A percentile compares a stretch with the other conserved stretches of the same genome.
Evolutionary conservation across 2,797 vertebrate species (phyloP).

Genomic region (Oophaga sylvatica): DNA sequence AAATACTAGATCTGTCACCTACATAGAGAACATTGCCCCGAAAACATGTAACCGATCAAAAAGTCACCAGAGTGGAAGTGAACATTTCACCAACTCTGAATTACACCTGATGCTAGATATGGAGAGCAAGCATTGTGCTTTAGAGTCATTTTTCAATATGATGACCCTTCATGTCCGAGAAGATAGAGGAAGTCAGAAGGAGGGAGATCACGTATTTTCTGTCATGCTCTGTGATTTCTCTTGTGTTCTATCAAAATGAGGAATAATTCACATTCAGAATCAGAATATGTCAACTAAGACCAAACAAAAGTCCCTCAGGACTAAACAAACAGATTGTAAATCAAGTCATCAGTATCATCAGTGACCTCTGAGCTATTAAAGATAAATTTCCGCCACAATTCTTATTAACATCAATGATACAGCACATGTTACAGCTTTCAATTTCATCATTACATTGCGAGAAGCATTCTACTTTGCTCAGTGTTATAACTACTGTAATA

Average conservation of each 20-base stretch:
- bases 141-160: constrained; percentile 12
- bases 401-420: background rate
- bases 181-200: constrained; percentile 1
- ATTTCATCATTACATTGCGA: background rate
- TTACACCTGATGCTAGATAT: background rate
- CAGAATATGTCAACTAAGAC: background rate
- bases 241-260: background rate
- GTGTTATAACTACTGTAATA: background rate
- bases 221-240: constrained; percentile 7
- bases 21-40: background rate
- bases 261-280: background rate
- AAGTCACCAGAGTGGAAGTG: constrained; percentile 8
- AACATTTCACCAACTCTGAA: constrained; percentile 16
- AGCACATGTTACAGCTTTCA: background rate
- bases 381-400: background rate
- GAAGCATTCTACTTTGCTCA: background rate
- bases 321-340: background rate
- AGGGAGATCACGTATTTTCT: background rate
- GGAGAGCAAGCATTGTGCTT: background rate
- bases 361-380: background rate
- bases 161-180: constrained; percentile 12
- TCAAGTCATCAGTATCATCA: background rate
- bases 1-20: background rate
- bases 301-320: background rate
- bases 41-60: constrained; percentile 5